Base-by-base conservation (phyloP, 1,140 invertebrate genomes). In the Frieseomelitta varia region DNA sequence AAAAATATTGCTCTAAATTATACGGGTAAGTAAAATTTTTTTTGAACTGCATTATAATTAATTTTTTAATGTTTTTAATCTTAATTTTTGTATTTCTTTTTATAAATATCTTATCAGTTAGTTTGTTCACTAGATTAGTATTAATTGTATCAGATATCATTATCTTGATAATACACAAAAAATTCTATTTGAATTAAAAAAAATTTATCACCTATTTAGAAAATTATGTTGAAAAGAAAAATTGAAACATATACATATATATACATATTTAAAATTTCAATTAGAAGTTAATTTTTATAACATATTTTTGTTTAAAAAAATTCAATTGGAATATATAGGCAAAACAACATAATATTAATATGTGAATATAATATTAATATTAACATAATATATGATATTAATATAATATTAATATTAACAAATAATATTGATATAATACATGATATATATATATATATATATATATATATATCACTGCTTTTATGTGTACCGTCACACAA, bases 81-180 rank as follows among this genome's bases (percentile, higher is more conserved):
- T 27, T 53, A 14, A 47, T 58, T 24, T 75, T 19, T n/a, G 11
- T 24, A 11, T 21, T 34, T 56, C 21, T 58, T 61, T 74, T 34
- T 39, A 39, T 58, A n/a, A 75, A 39, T 24, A 39, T 75, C 56
- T 58, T 58, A 61, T 58, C 55, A 39, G 4, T 3, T 6, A 14
- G n/a, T 8, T 15, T 61, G 24, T 65, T 65, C 4, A 15, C 3
- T 53, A 17, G 19, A 51, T 58, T 21, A 39, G 2, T 19, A 39
- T 51, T n/a, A 55, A 55, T 74, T 24, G 6, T 74, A 81, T 55
- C 24, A 27, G 79, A 81, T 65, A 75, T 27, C 30, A n/a, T 63
- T 61, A 74, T 74, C 21, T 39, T 58, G 51, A 55, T 30, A 39
- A 2, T 4, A 17, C 17, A 34, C 61, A 19, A 17, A 24, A 61